Conservation (phyloP, 2,888 invertebrate genomes). For the Acanthosepion lycidas region DNA sequence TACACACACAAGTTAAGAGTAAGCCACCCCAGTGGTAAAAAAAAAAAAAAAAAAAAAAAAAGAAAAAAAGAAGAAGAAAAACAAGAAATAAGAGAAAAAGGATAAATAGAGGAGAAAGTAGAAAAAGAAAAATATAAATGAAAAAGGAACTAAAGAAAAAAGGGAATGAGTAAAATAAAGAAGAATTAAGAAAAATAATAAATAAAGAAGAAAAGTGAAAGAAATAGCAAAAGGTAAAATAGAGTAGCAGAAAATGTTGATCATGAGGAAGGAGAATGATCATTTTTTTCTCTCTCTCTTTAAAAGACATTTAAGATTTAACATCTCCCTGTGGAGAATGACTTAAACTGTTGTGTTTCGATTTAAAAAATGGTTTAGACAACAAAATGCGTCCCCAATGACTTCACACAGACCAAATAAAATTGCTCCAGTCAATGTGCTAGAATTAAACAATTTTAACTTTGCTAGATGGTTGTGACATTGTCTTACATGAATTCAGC, state of each 20-base stretch:
- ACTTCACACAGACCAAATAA: conserved; percentile 23
- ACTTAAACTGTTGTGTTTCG: background rate
- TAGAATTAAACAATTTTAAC: conserved; percentile 24
- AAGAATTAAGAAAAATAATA: background rate
- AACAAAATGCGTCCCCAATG: background rate
- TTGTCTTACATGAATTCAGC: conserved; percentile 15
- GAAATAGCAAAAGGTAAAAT: background rate
- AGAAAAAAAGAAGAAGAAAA: background rate
- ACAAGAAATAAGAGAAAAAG: background rate
- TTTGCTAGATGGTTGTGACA: background rate
- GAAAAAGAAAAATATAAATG: background rate
- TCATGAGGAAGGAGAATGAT: background rate
- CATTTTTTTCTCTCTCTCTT: background rate
- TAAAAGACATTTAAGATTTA: background rate
- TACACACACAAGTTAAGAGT: background rate
- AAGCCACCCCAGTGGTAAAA: background rate
- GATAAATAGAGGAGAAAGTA: background rate
- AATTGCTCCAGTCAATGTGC: background rate
- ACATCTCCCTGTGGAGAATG: background rate
- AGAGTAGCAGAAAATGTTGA: background rate
- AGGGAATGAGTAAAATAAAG: background rate
- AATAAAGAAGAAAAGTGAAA: background rate
- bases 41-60: background rate
- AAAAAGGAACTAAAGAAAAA: background rate
- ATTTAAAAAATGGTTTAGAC: conserved; percentile 33